Percentiles rank a stretch among this genome's conserved stretches.
Conservation (phyloP, 2,888 invertebrate genomes). For the Phortica okadai region DNA sequence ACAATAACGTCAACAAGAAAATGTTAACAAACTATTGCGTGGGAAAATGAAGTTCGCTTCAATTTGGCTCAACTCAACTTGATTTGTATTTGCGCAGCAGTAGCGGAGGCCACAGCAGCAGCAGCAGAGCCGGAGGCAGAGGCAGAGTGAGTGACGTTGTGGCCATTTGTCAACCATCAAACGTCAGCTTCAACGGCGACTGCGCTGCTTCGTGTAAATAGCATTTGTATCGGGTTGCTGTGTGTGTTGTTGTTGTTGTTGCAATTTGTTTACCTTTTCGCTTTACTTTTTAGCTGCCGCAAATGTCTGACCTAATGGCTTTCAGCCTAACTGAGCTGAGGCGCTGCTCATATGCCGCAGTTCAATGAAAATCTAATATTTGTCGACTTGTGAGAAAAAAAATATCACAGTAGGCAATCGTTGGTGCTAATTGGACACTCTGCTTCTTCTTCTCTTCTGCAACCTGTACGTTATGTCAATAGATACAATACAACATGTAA, state of each 20-base stretch:
- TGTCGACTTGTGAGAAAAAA: slow-evolving; percentile 26
- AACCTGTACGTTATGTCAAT: not conserved
- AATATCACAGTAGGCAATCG: slow-evolving; percentile 8
- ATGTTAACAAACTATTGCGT: slow-evolving; percentile 29
- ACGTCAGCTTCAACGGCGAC: not conserved
- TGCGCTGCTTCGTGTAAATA: slow-evolving; percentile 4
- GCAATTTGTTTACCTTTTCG: slow-evolving; percentile 24
- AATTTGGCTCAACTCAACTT: not conserved
- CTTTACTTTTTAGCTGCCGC: slow-evolving; percentile 28
- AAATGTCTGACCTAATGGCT: slow-evolving; percentile 6
- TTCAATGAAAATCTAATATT: slow-evolving; percentile 32
- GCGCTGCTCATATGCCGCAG: slow-evolving; percentile 1
- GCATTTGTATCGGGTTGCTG: not conserved
- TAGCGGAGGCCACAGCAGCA: not conserved
- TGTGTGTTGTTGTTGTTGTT: slow-evolving; percentile 17
- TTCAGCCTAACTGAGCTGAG: not conserved
- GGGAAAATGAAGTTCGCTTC: slow-evolving; percentile 23
- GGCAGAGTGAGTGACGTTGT: not conserved
- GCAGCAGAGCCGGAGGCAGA: not conserved
- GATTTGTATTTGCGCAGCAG: not conserved
- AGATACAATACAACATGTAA: not conserved
- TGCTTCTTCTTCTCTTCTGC: not conserved
- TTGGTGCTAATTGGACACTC: slow-evolving; percentile 23
- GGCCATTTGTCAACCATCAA: slow-evolving; percentile 2
- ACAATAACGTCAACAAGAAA: not conserved